These are phyloP conservation scores for Anthophora plumipes DNA, from an alignment of 2,888 invertebrate species.

Conservation along the genomic window DNA sequence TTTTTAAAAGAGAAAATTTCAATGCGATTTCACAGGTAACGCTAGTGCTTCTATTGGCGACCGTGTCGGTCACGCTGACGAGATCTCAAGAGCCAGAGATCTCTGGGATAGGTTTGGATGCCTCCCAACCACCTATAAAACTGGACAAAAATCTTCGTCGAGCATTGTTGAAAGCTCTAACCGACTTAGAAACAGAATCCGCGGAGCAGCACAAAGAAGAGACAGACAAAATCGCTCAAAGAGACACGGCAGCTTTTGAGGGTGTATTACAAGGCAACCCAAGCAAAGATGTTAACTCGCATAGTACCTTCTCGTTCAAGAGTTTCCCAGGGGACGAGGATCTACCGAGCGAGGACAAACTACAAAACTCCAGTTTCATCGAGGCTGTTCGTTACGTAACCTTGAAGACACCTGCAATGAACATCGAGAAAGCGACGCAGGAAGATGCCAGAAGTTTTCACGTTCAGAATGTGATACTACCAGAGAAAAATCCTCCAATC, in stretches of 20 bases:
- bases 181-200: constrained; percentile 89
- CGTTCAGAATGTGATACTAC: constrained; percentile 65
- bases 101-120: constrained; percentile 32
- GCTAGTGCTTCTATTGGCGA: constrained; percentile 66
- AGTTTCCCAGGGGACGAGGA: constrained; percentile 79
- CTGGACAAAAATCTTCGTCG: constrained; percentile 91
- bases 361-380: constrained; percentile 81
- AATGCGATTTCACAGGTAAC: constrained; percentile 64
- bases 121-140: constrained; percentile 86
- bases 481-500: constrained; percentile 37
- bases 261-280: constrained; percentile 71
- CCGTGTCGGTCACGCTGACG: constrained; percentile 55
- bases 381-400: constrained; percentile 75
- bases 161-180: constrained; percentile 91
- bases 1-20: not conserved
- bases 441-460: constrained; percentile 76
- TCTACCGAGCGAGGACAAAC: constrained; percentile 79
- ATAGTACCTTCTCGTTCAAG: constrained; percentile 75
- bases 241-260: constrained; percentile 78
- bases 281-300: constrained; percentile 69
- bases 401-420: constrained; percentile 53
- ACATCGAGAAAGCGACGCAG: constrained; percentile 65
- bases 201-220: constrained; percentile 84
- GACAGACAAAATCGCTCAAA: constrained; percentile 81
- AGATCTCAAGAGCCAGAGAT: constrained; percentile 58